Percentiles rank a stretch among this genome's conserved stretches.
Evolutionary conservation across 1,140 invertebrate species (phyloP).

Genomic region (Drosophila arawakana): DNA sequence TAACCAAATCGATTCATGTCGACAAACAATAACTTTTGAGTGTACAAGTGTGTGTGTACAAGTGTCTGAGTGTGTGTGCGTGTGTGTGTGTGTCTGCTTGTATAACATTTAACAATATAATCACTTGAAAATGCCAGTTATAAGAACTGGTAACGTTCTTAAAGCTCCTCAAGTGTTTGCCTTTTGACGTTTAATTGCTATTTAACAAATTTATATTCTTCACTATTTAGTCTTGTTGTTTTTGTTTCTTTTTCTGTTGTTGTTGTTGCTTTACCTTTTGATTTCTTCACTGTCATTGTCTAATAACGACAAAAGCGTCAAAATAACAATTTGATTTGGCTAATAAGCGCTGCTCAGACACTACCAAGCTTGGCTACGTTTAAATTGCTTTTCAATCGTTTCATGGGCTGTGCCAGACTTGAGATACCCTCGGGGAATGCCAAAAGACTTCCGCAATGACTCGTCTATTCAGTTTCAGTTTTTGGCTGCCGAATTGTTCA

Average conservation of each 20-base stretch:
- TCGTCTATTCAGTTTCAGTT: constrained; percentile 4
- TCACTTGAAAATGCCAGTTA: constrained; percentile 52
- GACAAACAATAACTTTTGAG: constrained; percentile 31
- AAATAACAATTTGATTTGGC: constrained; percentile 36
- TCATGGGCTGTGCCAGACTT: constrained; percentile 11
- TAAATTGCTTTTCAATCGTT: neutral
- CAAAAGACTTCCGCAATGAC: constrained; percentile 19
- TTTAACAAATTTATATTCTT: constrained; percentile 35
- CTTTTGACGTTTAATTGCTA: constrained; percentile 47
- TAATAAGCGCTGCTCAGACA: constrained; percentile 20
- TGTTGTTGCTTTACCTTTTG: neutral
- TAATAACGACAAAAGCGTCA: constrained; percentile 1
- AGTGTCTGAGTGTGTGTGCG: neutral
- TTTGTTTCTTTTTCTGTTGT: neutral
- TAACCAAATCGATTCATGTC: constrained; percentile 48
- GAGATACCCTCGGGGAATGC: neutral
- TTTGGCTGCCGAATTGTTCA: neutral
- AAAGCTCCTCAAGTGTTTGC: constrained; percentile 36
- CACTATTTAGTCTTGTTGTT: neutral
- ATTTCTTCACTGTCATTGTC: constrained; percentile 13
- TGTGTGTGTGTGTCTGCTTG: neutral
- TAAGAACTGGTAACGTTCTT: constrained; percentile 39
- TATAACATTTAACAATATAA: constrained; percentile 49
- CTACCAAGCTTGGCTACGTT: constrained; percentile 4
- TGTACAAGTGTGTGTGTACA: neutral